Evolutionary conservation across 1,140 invertebrate species (phyloP).

Genomic region (Drosophila elegans): DNA sequence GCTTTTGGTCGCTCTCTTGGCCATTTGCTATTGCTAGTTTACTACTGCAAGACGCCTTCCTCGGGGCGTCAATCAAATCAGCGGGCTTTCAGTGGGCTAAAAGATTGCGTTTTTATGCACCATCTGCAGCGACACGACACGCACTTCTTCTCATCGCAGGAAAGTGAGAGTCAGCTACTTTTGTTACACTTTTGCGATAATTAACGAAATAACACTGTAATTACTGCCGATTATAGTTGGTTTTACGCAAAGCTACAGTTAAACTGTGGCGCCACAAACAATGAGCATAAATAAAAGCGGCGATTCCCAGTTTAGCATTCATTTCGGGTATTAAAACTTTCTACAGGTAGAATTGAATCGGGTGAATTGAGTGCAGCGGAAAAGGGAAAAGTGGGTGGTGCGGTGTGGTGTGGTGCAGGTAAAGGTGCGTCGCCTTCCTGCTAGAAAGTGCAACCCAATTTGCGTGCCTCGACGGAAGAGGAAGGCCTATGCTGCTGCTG

Average conservation of each 20-base stretch:
- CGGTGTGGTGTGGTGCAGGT: background rate
- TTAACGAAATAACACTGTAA: slow-evolving; percentile 47
- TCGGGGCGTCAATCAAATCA: slow-evolving; percentile 59
- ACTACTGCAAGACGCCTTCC: slow-evolving; percentile 52
- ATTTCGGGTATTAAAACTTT: slow-evolving; percentile 39
- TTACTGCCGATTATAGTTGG: slow-evolving; percentile 35
- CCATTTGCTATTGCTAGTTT: slow-evolving; percentile 37
- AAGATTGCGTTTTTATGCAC: slow-evolving; percentile 48
- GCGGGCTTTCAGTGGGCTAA: slow-evolving; percentile 46
- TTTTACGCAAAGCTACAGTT: background rate
- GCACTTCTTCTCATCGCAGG: slow-evolving; percentile 27
- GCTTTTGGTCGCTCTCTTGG: slow-evolving; percentile 36
- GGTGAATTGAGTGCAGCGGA: slow-evolving; percentile 16
- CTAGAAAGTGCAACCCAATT: slow-evolving; percentile 61
- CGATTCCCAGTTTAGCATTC: slow-evolving; percentile 25
- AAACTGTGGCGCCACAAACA: slow-evolving; percentile 25
- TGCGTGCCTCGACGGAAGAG: slow-evolving; percentile 40
- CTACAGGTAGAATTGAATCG: slow-evolving; percentile 24
- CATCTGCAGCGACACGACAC: slow-evolving; percentile 21
- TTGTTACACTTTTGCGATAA: slow-evolving; percentile 35
- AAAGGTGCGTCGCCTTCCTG: slow-evolving; percentile 42
- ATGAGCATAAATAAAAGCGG: slow-evolving; percentile 16
- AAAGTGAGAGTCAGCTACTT: slow-evolving; percentile 43
- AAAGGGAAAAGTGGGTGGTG: slow-evolving; percentile 19
- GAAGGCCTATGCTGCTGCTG: slow-evolving; percentile 3